phyloP scores from a whole-genome alignment of 2,888 invertebrate genomes.

The Mythimna vitellina region DNA sequence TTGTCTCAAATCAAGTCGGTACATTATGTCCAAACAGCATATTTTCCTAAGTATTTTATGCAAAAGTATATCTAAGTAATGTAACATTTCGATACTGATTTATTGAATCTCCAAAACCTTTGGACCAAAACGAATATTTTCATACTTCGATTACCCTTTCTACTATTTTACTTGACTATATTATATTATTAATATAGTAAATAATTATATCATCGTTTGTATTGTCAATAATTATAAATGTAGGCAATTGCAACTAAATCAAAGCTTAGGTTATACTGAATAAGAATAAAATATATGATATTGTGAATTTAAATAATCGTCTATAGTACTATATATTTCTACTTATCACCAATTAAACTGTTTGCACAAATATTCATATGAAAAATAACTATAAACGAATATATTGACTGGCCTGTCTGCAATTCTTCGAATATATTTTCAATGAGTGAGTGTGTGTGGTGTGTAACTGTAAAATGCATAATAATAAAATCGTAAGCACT shows the following conservation, averaged over 20 bases:
- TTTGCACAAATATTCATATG: conserved; percentile 50
- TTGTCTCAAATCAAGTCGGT: background rate
- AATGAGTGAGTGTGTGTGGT: conserved; percentile 29
- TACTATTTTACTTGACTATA: conserved; percentile 30
- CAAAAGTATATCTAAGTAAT: conserved; percentile 42
- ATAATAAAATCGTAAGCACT: conserved; percentile 59
- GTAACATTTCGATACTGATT: conserved; percentile 41
- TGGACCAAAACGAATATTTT: conserved; percentile 59
- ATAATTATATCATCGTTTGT: conserved; percentile 21
- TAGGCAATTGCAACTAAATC: conserved; percentile 11
- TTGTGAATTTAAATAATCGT: conserved; percentile 15
- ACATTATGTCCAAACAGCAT: conserved; percentile 29
- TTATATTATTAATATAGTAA: conserved; percentile 18
- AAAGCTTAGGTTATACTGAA: conserved; percentile 9
- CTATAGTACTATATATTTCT: conserved; percentile 18
- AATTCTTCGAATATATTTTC: conserved; percentile 32
- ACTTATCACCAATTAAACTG: conserved; percentile 25
- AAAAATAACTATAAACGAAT: conserved; percentile 12
- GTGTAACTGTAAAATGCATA: conserved; percentile 26
- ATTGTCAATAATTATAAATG: conserved; percentile 16
- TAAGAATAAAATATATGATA: conserved; percentile 11
- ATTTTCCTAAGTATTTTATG: conserved; percentile 62
- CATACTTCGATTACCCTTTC: conserved; percentile 48
- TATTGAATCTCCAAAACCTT: conserved; percentile 42
- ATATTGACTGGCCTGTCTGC: conserved; percentile 15